Percentiles rank a stretch among this genome's conserved stretches.
Conservation (phyloP, 2,797 vertebrate genomes). For the Sebastes matsubarae region DNA sequence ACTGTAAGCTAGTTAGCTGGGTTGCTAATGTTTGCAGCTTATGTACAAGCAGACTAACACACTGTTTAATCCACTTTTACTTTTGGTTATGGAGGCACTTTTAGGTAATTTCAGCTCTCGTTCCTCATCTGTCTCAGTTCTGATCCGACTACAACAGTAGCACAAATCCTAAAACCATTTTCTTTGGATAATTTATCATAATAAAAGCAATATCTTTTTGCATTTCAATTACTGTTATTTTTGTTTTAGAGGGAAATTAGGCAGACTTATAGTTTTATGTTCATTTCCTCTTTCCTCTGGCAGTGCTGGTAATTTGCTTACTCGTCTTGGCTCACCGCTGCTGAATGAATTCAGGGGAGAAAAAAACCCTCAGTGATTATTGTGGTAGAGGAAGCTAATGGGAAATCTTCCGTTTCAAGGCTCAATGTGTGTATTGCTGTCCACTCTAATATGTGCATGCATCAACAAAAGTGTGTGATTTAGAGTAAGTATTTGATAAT, state of each 20-base stretch:
- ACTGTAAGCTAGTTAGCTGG: background rate
- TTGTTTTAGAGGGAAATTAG: constrained; percentile 26
- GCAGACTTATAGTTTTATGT: constrained; percentile 16
- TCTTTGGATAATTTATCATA: constrained; percentile 11
- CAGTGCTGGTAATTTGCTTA: constrained; percentile 29
- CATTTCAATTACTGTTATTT: constrained; percentile 20
- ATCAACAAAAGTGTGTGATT: background rate
- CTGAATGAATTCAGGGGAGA: constrained; percentile 8
- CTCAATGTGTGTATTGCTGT: background rate
- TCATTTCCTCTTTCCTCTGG: constrained; percentile 30
- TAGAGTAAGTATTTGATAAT: background rate
- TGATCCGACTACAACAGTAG: background rate
- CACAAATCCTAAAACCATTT: background rate
- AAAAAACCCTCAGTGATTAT: constrained; percentile 19
- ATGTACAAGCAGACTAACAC: background rate
- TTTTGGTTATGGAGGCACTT: background rate
- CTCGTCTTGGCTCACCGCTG: background rate
- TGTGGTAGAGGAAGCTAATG: constrained; percentile 12
- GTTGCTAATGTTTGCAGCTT: background rate
- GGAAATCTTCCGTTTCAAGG: constrained; percentile 28
- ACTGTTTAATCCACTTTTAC: background rate
- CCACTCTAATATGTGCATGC: background rate
- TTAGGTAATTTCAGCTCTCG: background rate
- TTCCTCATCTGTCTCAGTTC: background rate
- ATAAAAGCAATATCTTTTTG: constrained; percentile 19